These are phyloP conservation scores for Tetragnatha montana DNA, from an alignment of 2,888 invertebrate genomes.

Conservation along the genomic window DNA sequence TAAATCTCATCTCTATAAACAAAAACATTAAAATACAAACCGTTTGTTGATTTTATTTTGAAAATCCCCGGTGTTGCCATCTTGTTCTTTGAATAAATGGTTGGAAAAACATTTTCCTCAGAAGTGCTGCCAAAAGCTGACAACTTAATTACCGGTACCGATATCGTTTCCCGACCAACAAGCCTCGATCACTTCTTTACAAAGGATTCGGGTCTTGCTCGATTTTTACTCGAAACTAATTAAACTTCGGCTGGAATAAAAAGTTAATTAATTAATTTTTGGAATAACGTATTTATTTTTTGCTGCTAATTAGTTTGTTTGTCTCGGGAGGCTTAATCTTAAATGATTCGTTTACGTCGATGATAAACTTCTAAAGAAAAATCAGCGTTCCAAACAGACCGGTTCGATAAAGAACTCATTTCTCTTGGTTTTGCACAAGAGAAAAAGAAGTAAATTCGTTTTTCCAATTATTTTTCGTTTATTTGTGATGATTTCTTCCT, in stretches of 20 bases:
- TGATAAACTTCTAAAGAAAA: not conserved
- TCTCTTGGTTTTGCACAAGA: not conserved
- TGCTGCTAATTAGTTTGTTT: conserved; percentile 32
- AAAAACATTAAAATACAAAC: not conserved
- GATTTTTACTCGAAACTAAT: conserved; percentile 50
- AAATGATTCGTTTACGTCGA: conserved; percentile 3
- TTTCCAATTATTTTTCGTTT: too few relatives aligned
- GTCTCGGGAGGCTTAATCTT: conserved; percentile 7
- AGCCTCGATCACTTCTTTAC: conserved; percentile 12
- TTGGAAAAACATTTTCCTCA: not conserved
- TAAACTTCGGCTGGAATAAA: conserved; percentile 24
- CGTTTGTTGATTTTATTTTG: not conserved
- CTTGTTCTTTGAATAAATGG: conserved; percentile 15
- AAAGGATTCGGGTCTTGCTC: conserved; percentile 20
- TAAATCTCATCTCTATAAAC: not conserved
- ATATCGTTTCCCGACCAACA: conserved; percentile 12
- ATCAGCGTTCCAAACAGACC: not conserved
- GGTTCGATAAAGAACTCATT: not conserved
- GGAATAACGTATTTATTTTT: conserved; percentile 7
- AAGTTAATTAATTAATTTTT: conserved; percentile 55
- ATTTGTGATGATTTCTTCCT: too few relatives aligned
- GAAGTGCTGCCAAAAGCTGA: conserved; percentile 27
- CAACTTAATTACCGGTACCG: conserved; percentile 37
- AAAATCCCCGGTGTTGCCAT: not conserved
- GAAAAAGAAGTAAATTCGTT: too few relatives aligned